These are phyloP conservation scores for Anthopleura xanthogrammica DNA, from an alignment of 92 coral and sea anemone species.

Conservation along the genomic window DNA sequence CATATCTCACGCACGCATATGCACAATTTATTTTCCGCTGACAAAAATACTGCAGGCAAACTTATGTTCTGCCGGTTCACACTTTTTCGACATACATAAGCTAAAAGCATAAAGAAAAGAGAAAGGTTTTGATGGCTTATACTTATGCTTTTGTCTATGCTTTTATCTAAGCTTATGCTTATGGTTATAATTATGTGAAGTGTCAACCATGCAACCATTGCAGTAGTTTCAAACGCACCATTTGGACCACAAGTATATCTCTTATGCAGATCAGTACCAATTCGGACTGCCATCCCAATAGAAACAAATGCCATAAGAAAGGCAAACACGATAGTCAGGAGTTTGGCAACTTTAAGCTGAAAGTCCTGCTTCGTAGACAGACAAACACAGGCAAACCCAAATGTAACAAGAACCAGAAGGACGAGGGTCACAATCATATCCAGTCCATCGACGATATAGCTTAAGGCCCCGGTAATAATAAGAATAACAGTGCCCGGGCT, in stretches of 20 bases:
- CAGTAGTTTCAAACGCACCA: too few species aligned
- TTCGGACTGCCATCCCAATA: constrained; percentile 79
- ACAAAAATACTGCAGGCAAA: too few species aligned
- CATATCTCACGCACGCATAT: too few species aligned
- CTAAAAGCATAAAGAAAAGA: too few species aligned
- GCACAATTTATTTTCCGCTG: too few species aligned
- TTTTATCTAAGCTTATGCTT: too few species aligned
- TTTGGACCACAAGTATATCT: not conserved
- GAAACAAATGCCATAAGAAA: constrained; percentile 71
- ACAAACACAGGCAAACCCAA: constrained; percentile 67
- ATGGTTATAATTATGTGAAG: too few species aligned
- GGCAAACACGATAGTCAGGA: constrained; percentile 70
- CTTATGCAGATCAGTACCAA: constrained; percentile 34
- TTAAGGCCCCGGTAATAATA: constrained; percentile 67
- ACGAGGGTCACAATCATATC: constrained; percentile 13
- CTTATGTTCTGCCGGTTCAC: too few species aligned
- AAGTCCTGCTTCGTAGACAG: constrained; percentile 87
- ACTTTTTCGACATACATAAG: too few species aligned
- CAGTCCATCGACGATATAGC: constrained; percentile 27
- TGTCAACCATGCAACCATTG: too few species aligned
- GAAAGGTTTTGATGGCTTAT: too few species aligned
- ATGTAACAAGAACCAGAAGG: constrained; percentile 45
- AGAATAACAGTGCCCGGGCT: constrained; percentile 96
- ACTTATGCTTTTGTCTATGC: too few species aligned
- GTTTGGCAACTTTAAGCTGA: constrained; percentile 83